Conservation (phyloP, 2,797 vertebrate genomes). For the Hydrophis major region DNA sequence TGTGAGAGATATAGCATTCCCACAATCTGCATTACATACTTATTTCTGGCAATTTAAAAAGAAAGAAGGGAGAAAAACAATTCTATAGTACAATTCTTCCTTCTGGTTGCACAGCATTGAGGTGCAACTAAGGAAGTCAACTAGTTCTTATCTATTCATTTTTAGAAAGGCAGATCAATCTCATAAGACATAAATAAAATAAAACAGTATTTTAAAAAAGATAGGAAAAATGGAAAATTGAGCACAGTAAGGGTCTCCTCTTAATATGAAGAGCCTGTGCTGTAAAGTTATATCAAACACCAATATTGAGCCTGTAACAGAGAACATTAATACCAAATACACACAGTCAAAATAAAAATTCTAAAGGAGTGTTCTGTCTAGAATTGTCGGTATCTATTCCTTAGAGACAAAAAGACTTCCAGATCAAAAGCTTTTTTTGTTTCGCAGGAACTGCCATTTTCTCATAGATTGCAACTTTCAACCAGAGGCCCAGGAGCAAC, state of each 20-base stretch:
- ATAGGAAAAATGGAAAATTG: not conserved
- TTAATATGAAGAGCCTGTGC: not conserved
- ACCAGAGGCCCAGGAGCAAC: not conserved
- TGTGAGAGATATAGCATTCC: not conserved
- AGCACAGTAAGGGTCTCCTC: not conserved
- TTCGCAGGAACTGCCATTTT: not conserved
- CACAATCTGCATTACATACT: not conserved
- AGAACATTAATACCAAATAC: not conserved
- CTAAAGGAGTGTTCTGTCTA: not conserved
- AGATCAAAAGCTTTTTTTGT: not conserved
- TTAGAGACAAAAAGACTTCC: not conserved
- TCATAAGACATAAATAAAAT: not conserved
- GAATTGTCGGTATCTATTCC: not conserved
- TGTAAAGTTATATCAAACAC: not conserved
- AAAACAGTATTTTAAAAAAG: not conserved
- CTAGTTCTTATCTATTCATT: not conserved
- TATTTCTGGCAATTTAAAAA: not conserved
- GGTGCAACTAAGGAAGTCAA: not conserved
- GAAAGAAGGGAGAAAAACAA: not conserved
- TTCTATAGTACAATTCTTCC: not conserved
- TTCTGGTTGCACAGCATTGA: not conserved
- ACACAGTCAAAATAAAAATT: not conserved
- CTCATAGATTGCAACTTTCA: not conserved
- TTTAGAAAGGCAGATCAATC: not conserved
- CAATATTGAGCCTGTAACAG: not conserved